phyloP scores from a whole-genome alignment of 2,113 vertebrate species.

The Todiramphus chloris region DNA sequence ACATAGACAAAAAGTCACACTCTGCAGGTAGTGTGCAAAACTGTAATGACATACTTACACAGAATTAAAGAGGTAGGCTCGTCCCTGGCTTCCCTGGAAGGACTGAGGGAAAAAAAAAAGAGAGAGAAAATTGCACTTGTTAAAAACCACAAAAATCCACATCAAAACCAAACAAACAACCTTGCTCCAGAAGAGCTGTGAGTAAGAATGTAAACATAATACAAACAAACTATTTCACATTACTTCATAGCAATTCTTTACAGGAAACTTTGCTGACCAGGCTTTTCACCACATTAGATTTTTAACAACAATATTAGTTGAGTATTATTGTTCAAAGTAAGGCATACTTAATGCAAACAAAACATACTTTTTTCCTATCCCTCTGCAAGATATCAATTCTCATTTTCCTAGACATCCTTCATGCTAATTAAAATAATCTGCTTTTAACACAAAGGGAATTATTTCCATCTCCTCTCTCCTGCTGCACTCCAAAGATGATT shows the following conservation, averaged over 20 bases:
- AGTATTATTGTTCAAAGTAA: neutral
- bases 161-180: neutral
- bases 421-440: neutral
- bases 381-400: neutral
- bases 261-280: neutral
- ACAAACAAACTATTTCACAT: neutral
- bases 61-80: conserved; percentile 99
- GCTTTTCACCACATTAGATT: neutral
- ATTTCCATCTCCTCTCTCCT: neutral
- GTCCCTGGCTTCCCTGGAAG: conserved; percentile 98
- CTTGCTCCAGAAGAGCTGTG: neutral
- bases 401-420: neutral
- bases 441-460: neutral
- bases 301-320: neutral
- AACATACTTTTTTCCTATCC: neutral
- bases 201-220: neutral
- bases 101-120: conserved; percentile 79
- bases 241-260: neutral
- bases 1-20: neutral
- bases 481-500: neutral
- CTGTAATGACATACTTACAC: conserved; percentile 86
- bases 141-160: neutral
- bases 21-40: neutral
- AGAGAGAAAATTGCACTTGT: neutral
- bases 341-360: neutral